phyloP scores from a whole-genome alignment of 2,888 invertebrate species.

The Drosophila ezoana region DNA sequence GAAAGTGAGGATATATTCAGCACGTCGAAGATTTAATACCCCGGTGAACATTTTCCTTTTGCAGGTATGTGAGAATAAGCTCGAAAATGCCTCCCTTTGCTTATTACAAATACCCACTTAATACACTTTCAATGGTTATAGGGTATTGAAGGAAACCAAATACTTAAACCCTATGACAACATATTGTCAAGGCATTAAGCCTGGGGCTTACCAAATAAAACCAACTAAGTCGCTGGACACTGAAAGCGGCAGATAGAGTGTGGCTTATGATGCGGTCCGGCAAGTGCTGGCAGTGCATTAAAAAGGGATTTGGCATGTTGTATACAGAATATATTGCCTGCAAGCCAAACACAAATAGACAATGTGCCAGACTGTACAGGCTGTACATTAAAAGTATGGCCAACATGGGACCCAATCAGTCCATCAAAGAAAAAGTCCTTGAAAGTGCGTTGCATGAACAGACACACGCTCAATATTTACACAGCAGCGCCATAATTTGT shows the following conservation, averaged over 20 bases:
- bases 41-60: too few relatives aligned
- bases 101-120: too few relatives aligned
- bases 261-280: constrained; percentile 23
- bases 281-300: constrained; percentile 39
- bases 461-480: constrained; percentile 40
- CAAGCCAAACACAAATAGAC: constrained; percentile 28
- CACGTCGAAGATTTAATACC: too few relatives aligned
- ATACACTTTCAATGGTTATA: too few relatives aligned
- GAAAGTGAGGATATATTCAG: too few relatives aligned
- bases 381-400: constrained; percentile 31
- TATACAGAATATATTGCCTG: constrained; percentile 12
- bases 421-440: constrained; percentile 52
- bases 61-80: too few relatives aligned
- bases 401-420: constrained; percentile 52
- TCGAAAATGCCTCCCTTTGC: too few relatives aligned
- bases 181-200: constrained; percentile 10
- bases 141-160: background rate
- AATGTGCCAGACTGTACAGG: background rate
- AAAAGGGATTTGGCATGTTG: constrained; percentile 39
- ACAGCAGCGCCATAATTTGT: constrained; percentile 67
- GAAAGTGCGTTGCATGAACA: constrained; percentile 26
- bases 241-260: constrained; percentile 1
- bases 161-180: constrained; percentile 19
- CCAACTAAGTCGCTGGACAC: constrained; percentile 18
- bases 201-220: constrained; percentile 31